phyloP scores from a whole-genome alignment of 2,797 vertebrate genomes.

The Nannoperca australis region DNA sequence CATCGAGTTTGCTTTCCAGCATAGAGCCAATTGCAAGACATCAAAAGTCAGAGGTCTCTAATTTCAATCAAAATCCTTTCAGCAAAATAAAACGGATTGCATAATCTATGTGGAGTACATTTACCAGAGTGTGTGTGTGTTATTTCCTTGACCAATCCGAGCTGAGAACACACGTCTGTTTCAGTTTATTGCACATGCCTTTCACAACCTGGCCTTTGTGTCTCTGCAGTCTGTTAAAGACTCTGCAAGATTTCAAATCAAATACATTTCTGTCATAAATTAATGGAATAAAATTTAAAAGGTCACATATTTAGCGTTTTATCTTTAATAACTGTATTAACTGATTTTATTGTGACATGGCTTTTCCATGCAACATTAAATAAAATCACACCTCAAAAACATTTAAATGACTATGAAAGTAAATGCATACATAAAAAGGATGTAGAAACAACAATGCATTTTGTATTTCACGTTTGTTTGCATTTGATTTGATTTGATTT shows the following conservation, averaged over 20 bases:
- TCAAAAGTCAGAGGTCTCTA: conserved; percentile 18
- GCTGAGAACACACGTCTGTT: not conserved
- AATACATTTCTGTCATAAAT: not conserved
- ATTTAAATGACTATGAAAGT: not conserved
- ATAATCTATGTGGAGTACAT: conserved; percentile 1
- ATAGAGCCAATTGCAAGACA: conserved; percentile 21
- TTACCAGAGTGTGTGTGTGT: not conserved
- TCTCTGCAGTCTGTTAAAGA: not conserved
- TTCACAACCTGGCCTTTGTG: not conserved
- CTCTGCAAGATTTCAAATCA: too few relatives aligned
- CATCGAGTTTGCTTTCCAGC: conserved; percentile 14
- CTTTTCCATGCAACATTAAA: not conserved
- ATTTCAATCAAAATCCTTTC: conserved; percentile 24
- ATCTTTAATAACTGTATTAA: not conserved
- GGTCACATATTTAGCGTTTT: not conserved
- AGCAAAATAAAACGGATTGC: conserved; percentile 14
- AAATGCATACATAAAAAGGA: not conserved
- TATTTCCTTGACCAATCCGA: not conserved
- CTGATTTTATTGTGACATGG: not conserved
- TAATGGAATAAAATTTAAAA: not conserved
- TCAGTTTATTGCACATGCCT: not conserved
- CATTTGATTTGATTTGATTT: not conserved
- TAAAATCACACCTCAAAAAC: not conserved
- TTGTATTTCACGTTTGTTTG: not conserved
- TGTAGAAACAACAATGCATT: too few relatives aligned